Base-by-base conservation (phyloP, 2,113 vertebrate species). In the Leptodactylus fuscus region DNA sequence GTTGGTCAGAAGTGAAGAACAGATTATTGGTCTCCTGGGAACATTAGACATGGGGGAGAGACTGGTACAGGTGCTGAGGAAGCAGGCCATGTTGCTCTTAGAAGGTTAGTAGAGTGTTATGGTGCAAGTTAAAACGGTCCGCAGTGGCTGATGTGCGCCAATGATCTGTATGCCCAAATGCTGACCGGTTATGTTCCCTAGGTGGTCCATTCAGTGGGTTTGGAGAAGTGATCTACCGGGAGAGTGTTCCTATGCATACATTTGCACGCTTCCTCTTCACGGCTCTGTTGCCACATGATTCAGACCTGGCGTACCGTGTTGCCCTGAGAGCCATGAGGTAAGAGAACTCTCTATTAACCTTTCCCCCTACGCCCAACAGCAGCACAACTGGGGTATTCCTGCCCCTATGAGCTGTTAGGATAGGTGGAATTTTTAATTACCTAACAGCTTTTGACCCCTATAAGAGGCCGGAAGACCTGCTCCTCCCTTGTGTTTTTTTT, bases 161-260 rank as follows among this genome's bases (percentile, higher is more conserved):
- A n/a, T 36, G n/a, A 1, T 9, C 8, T 46, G 24, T 18, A 46
- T 81, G 41, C 11, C 24, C 8, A 20, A 67, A 20, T 29, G 8
- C 27, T 22, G 4, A 62, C 24, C 9, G 5, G 20, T 8, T 53
- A 12, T 27, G 48, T 83, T 2, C 60, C 8, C 71, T 62, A 93
- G 93, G 91, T 4, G 93, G 93, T 32, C 92, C 93, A 1, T 93
- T 91, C 88, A 93, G 93, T 2, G 93, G 93, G 58, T 93, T 93
- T 1, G 93, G 93, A 8, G 92, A 93, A 81, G 91, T 92, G 24
- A 89, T 92, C 24, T 92, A 91, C 87, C 90, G 91, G 2, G 93
- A 93, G 82, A 93, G 92, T 13, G 88, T 92, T 16, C 93, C 93
- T 32, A 92, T 93, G 93, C 93, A 93, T 79, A 92, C 91, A 18